These are phyloP conservation scores for Macroramphosus scolopax DNA, from an alignment of 2,797 vertebrate genomes.

Conservation along the genomic window DNA sequence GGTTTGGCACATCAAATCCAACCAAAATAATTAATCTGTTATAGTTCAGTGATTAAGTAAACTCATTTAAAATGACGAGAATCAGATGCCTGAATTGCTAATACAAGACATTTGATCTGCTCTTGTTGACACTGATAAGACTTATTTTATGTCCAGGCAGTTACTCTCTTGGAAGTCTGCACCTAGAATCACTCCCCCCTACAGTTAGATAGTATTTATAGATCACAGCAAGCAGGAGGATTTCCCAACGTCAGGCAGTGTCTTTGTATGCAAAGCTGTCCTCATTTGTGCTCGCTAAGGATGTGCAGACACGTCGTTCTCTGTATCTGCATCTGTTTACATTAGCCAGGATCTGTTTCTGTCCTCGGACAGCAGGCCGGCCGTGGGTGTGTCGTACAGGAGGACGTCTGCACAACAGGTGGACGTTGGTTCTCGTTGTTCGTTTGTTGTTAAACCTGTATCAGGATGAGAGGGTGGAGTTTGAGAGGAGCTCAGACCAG, in stretches of 20 bases:
- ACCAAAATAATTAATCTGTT: background rate
- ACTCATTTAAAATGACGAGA: too few relatives aligned
- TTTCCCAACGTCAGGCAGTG: slow-evolving; percentile 53
- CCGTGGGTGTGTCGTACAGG: too few relatives aligned
- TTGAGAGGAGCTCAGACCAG: too few relatives aligned
- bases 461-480: too few relatives aligned
- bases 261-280: slow-evolving; percentile 68
- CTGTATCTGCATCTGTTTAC: too few relatives aligned
- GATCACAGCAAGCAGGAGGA: slow-evolving; percentile 59
- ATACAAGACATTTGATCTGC: slow-evolving; percentile 29
- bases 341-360: too few relatives aligned
- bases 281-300: slow-evolving; percentile 42
- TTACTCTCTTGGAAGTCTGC: slow-evolving; percentile 53
- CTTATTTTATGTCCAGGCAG: slow-evolving; percentile 43
- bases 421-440: too few relatives aligned
- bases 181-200: too few relatives aligned
- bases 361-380: too few relatives aligned
- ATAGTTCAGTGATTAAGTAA: background rate
- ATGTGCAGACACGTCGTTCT: slow-evolving; percentile 18
- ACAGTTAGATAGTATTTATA: slow-evolving; percentile 68
- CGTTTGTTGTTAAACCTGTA: too few relatives aligned
- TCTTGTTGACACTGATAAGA: slow-evolving; percentile 55
- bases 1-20: background rate
- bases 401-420: too few relatives aligned
- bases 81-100: too few relatives aligned